phyloP scores from a whole-genome alignment of 1,140 invertebrate genomes.

The Platorchestia sp. region DNA sequence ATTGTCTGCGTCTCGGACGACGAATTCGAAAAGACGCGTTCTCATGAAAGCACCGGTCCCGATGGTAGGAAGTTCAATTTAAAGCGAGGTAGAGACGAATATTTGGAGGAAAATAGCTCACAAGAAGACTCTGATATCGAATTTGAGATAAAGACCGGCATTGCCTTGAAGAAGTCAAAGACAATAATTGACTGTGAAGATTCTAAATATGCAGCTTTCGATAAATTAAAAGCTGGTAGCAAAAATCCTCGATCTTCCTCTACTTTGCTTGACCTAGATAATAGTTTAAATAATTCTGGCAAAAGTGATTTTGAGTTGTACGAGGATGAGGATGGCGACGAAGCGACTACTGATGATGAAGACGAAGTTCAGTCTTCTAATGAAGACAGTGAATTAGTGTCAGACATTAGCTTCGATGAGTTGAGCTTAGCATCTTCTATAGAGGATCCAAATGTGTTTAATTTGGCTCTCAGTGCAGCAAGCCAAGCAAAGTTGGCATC shows the following conservation, averaged over 20 bases:
- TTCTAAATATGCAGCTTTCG: conserved; percentile 5
- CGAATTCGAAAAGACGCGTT: background rate
- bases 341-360: background rate
- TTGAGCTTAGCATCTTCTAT: background rate
- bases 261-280: background rate
- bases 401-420: background rate
- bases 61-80: background rate
- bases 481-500: background rate
- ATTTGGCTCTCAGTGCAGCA: background rate
- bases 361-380: background rate
- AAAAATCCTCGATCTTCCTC: background rate
- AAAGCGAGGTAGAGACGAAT: background rate
- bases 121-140: background rate
- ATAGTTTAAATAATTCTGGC: background rate
- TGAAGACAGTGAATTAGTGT: background rate
- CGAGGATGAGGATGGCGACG: background rate
- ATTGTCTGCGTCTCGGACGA: background rate
- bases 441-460: background rate
- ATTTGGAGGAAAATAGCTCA: background rate
- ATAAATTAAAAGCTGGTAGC: background rate
- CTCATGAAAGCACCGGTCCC: no score
- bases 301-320: background rate
- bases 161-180: background rate
- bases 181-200: background rate
- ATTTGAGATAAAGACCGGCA: background rate